A percentile compares a stretch with the other conserved stretches of the same genome.
phyloP scores from a whole-genome alignment of 2,888 invertebrate species.

The Abrostola triplasia region DNA sequence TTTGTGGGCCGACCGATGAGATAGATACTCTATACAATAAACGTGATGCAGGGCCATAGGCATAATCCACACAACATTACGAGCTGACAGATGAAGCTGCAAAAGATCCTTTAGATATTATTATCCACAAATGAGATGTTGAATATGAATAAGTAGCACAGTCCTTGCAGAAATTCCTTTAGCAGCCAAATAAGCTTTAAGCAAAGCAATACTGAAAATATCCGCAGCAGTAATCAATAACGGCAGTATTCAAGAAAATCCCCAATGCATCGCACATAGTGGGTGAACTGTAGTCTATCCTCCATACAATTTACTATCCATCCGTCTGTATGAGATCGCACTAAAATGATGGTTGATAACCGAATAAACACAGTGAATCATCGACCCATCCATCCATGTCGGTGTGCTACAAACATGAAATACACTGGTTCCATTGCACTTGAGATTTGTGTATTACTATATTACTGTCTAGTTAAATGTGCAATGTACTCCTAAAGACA shows the following conservation, averaged over 20 bases:
- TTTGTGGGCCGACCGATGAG: no score
- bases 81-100: no score
- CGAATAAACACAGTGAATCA: constrained; percentile 81
- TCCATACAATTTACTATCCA: constrained; percentile 62
- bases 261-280: constrained; percentile 18
- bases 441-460: constrained; percentile 25
- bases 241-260: constrained; percentile 11
- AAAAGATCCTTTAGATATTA: no score
- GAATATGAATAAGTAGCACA: no score
- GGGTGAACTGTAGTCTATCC: constrained; percentile 29
- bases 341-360: constrained; percentile 72
- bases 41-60: no score
- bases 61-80: no score
- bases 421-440: constrained; percentile 55
- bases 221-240: constrained; percentile 7
- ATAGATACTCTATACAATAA: no score
- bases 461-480: constrained; percentile 12
- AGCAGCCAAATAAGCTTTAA: background rate
- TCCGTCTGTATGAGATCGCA: constrained; percentile 64
- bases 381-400: constrained; percentile 54
- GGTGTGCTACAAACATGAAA: constrained; percentile 52
- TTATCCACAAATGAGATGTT: no score
- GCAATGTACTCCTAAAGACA: background rate
- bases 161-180: background rate
- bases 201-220: constrained; percentile 13